Base-by-base conservation (phyloP, 2,797 vertebrate species). In the Phalanger gymnotis region DNA sequence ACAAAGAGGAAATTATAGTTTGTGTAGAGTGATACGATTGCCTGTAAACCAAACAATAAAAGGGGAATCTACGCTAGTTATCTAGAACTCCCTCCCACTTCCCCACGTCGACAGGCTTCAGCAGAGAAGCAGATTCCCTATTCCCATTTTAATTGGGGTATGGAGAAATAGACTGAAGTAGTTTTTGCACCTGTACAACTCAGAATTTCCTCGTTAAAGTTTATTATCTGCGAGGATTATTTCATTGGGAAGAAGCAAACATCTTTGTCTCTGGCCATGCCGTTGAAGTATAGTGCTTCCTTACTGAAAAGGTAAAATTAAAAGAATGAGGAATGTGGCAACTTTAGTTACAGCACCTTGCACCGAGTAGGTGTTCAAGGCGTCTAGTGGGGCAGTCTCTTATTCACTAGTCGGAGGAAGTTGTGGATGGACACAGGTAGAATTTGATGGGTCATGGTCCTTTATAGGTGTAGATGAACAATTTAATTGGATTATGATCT, bases 1-100 rank as follows among this genome's bases (percentile, higher is more conserved):
- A 96, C 96, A 97, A 96, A 95, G 94, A 95, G 96, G 94, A 96
- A 97, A 96, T 97, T 96, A 96, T 34, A 94, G 96, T 96, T 96
- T 95, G 57, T 95, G 94, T 81, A 91, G 57, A 57, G 73, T 92
- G 94, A 96, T 93, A 56, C n/a, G 96, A 95, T 89, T 93, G 95
- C 96, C 90, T 93, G 91, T 93, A 97, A 96, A 91, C 93, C 2
- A 0, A 96, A 91, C 95, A 54, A 54, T 95, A 34, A 91, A 92
- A 90, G 90, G 92, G 30, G 92, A 91, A 53, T 54, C n/a, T 53
- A 27, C 0, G 2, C 31, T 19, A 94, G 94, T 52, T 54, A 47
- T 91, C 87, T 91, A 90, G 94, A 95, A 92, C 54, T 90, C 95
- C 53, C 9, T 87, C 31, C 90, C 91, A 90, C 34, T 89, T 92